Conservation (phyloP, 2,797 vertebrate genomes). For the Phoebastria nigripes region DNA sequence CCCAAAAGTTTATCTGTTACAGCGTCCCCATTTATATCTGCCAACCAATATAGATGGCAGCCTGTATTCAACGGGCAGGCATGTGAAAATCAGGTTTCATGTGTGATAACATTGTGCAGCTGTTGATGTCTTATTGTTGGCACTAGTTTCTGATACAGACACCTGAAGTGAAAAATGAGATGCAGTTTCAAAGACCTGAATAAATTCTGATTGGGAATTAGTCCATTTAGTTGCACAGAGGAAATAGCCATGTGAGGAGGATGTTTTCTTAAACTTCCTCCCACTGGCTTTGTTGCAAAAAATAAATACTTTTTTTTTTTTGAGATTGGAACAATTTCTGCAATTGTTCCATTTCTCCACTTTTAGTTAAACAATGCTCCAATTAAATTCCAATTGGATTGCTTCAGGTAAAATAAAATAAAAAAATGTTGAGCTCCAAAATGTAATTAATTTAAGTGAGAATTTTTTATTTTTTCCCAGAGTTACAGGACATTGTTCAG, state of each 20-base stretch:
- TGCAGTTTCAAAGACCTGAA: conserved; percentile 32
- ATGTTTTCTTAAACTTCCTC: background rate
- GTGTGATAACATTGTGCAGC: background rate
- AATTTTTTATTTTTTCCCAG: background rate
- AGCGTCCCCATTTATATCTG: background rate
- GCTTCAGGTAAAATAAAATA: background rate
- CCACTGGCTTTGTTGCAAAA: background rate
- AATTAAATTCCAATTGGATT: background rate
- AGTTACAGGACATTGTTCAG: background rate
- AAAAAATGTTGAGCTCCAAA: background rate
- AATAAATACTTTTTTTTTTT: background rate
- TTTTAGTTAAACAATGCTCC: conserved; percentile 14
- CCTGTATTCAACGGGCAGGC: background rate
- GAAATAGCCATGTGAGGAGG: background rate
- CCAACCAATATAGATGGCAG: background rate
- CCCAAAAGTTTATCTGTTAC: background rate
- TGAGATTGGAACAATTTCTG: background rate
- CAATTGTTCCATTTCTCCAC: background rate
- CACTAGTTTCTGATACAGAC: background rate
- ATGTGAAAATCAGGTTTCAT: background rate
- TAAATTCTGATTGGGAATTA: conserved; percentile 22
- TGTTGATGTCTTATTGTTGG: conserved; percentile 9
- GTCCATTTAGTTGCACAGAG: background rate
- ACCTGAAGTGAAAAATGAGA: conserved; percentile 53
- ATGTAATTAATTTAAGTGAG: conserved; percentile 12